phyloP scores from a whole-genome alignment of 2,888 invertebrate species.

The Noctua pronuba region DNA sequence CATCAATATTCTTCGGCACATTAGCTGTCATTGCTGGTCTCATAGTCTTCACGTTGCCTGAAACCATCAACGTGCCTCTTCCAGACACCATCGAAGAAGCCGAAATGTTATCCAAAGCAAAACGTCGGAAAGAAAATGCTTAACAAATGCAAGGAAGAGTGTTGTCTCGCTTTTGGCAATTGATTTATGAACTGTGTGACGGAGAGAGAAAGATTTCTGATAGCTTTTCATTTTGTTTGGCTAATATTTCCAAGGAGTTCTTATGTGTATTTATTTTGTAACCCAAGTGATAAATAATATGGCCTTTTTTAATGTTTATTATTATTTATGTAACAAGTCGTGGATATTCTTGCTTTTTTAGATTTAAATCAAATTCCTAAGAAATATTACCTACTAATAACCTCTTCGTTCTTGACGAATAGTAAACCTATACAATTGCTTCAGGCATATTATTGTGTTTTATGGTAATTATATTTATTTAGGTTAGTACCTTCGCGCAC shows the following conservation, averaged over 20 bases:
- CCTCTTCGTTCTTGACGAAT: not conserved
- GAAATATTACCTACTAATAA: not conserved
- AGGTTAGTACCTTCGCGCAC: conserved; percentile 30
- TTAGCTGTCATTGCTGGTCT: conserved; percentile 89
- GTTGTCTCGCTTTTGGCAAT: conserved; percentile 8
- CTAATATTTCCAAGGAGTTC: not conserved
- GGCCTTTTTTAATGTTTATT: not conserved
- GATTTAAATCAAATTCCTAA: not conserved
- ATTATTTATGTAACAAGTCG: not conserved
- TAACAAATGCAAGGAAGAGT: conserved; percentile 30
- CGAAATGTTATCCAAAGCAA: conserved; percentile 78
- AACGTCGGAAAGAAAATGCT: conserved; percentile 59
- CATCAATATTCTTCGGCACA: conserved; percentile 91
- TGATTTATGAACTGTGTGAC: not conserved
- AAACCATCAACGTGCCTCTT: conserved; percentile 90
- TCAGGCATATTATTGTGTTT: not conserved
- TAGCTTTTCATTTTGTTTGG: not conserved
- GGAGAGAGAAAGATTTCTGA: conserved; percentile 5
- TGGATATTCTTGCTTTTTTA: not conserved
- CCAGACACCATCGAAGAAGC: conserved; percentile 92
- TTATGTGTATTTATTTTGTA: not conserved
- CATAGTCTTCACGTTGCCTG: conserved; percentile 91
- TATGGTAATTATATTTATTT: not conserved
- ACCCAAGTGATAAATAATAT: not conserved
- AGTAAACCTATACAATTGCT: not conserved